These are phyloP conservation scores for Synergus gifuensis DNA, from an alignment of 2,888 invertebrate species.

Conservation along the genomic window DNA sequence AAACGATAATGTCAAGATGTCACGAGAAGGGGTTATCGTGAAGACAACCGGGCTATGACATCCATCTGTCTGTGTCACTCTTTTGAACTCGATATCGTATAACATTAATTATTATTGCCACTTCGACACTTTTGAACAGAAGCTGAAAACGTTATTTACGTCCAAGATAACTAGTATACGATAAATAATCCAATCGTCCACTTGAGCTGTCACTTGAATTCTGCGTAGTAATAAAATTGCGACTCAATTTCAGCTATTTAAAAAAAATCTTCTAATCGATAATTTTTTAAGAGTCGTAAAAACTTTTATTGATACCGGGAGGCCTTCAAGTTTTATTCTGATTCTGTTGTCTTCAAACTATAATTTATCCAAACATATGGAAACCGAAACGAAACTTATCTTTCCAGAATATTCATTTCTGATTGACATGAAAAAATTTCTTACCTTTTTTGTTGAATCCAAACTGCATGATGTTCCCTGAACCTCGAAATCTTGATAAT, in stretches of 20 bases:
- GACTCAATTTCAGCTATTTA: not conserved
- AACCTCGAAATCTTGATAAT: too few relatives aligned
- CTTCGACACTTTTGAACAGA: conserved; percentile 71
- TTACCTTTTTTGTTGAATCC: too few relatives aligned
- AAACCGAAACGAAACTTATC: too few relatives aligned
- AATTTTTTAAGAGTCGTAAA: not conserved
- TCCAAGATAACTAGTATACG: conserved; percentile 51
- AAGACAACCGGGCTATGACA: conserved; percentile 76
- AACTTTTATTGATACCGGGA: too few relatives aligned
- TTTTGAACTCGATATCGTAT: conserved; percentile 69
- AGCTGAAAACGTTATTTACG: conserved; percentile 64
- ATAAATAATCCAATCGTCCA: conserved; percentile 48
- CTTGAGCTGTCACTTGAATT: conserved; percentile 14
- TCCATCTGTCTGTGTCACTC: conserved; percentile 76
- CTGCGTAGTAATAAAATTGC: conserved; percentile 19
- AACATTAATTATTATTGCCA: conserved; percentile 78
- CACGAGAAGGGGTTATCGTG: conserved; percentile 74
- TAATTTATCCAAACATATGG: too few relatives aligned
- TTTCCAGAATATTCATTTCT: too few relatives aligned
- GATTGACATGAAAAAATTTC: too few relatives aligned
- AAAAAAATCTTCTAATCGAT: not conserved
- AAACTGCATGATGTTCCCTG: too few relatives aligned
- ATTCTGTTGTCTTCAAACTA: too few relatives aligned
- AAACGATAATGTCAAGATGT: conserved; percentile 70
- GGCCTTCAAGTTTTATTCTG: too few relatives aligned